phyloP scores from a whole-genome alignment of 2,797 vertebrate genomes.

The Phrynocephalus forsythii region DNA sequence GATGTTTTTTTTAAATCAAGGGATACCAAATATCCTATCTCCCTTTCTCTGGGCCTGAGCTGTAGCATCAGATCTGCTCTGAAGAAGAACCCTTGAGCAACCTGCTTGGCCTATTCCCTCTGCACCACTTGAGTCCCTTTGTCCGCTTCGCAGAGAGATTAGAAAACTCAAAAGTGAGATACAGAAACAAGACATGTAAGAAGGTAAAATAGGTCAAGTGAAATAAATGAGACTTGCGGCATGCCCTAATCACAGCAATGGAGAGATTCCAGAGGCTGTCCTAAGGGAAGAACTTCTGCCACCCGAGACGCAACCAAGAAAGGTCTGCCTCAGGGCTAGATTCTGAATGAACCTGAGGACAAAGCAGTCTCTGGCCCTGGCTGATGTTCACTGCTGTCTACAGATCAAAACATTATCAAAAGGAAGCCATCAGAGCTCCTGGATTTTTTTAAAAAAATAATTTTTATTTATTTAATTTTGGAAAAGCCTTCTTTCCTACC shows the following conservation, averaged over 20 bases:
- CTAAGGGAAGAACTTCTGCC: constrained; percentile 30
- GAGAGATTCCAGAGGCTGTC: constrained; percentile 37
- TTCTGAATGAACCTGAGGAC: constrained; percentile 38
- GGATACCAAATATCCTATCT: not conserved
- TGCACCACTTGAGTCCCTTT: constrained; percentile 9
- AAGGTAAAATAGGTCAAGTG: constrained; percentile 45
- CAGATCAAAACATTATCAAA: constrained; percentile 45
- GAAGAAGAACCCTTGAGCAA: not conserved
- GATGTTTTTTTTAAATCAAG: not conserved
- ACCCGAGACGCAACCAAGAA: constrained; percentile 27
- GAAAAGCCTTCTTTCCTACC: constrained; percentile 14
- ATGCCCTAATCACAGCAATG: constrained; percentile 11
- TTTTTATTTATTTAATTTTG: no score
- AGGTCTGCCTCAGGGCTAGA: constrained; percentile 23
- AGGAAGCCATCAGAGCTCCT: constrained; percentile 36
- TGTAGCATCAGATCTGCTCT: not conserved
- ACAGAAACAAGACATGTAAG: constrained; percentile 5
- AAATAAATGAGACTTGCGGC: constrained; percentile 47
- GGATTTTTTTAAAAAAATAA: not conserved
- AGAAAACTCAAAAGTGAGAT: constrained; percentile 26
- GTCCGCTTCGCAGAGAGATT: constrained; percentile 33
- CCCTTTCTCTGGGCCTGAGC: not conserved
- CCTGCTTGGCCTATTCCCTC: not conserved
- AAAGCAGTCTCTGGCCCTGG: not conserved
- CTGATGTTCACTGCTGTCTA: constrained; percentile 43